Evolutionary conservation across 2,113 vertebrate genomes (phyloP).

Genomic region (Anser brachyrhynchus): DNA sequence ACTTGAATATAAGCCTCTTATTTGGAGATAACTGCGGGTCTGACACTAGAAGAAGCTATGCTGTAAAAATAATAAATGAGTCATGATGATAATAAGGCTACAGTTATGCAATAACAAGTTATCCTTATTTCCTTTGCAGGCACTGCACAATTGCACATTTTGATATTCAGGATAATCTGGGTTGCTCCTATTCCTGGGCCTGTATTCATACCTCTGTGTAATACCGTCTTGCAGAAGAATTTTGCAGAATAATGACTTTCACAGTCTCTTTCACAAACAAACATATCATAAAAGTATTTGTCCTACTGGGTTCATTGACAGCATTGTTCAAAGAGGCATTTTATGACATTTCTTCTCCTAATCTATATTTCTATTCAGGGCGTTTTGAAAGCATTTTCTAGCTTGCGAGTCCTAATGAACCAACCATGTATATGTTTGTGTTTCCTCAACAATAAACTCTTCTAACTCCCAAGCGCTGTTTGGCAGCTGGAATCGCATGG

Average conservation of each 20-base stretch:
- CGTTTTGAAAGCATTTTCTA: not conserved
- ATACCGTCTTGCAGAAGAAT: not conserved
- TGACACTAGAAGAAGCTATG: not conserved
- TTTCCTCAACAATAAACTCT: fast-evolving
- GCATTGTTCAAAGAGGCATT: not conserved
- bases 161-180: not conserved
- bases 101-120: not conserved
- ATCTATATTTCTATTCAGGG: not conserved
- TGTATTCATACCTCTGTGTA: not conserved
- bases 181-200: not conserved
- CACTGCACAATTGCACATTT: not conserved
- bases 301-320: fast-evolving
- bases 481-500: not conserved
- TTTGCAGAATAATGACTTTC: not conserved
- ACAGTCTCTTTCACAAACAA: not conserved
- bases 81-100: not conserved
- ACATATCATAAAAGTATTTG: not conserved
- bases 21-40: not conserved
- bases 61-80: constrained; percentile 23
- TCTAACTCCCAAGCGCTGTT: not conserved
- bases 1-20: not conserved
- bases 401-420: not conserved
- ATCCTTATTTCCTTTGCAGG: not conserved
- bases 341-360: not conserved
- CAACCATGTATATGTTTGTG: not conserved